Conservation (phyloP, 2,113 vertebrate genomes). For the Ellobius talpinus region DNA sequence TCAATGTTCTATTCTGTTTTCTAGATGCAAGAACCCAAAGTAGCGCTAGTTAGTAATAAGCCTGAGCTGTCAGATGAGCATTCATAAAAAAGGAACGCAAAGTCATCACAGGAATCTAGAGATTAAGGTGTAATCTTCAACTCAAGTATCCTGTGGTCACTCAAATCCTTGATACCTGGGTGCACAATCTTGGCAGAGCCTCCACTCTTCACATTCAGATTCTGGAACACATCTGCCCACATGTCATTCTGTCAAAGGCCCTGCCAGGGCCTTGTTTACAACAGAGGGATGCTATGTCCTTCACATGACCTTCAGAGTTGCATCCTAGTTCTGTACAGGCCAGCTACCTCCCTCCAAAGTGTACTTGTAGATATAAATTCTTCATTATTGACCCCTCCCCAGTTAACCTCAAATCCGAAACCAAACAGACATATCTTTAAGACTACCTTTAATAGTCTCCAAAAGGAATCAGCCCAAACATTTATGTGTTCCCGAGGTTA, state of each 20-base stretch:
- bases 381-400: background rate
- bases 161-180: background rate
- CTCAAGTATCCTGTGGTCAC: background rate
- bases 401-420: background rate
- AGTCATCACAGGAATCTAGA: background rate
- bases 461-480: background rate
- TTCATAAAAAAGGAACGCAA: too few species aligned
- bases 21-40: background rate
- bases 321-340: background rate
- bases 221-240: accelerated
- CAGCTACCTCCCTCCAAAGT: background rate
- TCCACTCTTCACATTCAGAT: background rate
- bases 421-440: background rate
- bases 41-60: too few species aligned
- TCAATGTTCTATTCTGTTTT: background rate
- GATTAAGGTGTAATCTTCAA: background rate
- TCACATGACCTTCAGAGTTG: background rate
- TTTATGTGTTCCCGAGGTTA: background rate
- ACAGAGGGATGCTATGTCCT: background rate
- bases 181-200: background rate
- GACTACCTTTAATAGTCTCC: background rate
- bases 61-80: too few species aligned
- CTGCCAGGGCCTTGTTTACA: too few species aligned
- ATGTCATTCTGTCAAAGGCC: background rate
- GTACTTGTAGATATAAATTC: background rate